Percentiles rank a stretch among this genome's conserved stretches.
These are phyloP conservation scores for Oryctolagus cuniculus DNA, from an alignment of 2,113 vertebrate genomes.

Conservation along the genomic window DNA sequence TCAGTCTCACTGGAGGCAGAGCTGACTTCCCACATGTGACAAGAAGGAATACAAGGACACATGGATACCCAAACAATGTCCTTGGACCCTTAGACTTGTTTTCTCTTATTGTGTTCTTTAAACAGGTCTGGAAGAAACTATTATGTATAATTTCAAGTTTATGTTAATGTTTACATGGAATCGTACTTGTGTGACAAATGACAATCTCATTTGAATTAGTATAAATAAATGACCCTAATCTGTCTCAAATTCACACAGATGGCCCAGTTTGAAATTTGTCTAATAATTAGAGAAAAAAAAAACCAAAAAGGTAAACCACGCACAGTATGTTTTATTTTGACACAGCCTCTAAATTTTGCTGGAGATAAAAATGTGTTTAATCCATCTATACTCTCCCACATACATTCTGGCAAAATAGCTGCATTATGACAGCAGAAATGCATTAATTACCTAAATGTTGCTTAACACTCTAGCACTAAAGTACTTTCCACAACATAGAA, in stretches of 20 bases:
- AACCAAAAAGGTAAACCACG: constrained; percentile 34
- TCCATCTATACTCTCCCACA: constrained; percentile 55
- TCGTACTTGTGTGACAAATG: constrained; percentile 63
- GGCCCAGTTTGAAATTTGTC: constrained; percentile 50
- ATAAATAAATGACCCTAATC: constrained; percentile 72
- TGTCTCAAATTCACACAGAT: constrained; percentile 56
- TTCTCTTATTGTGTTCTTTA: neutral
- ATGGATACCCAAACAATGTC: neutral
- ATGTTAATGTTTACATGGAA: constrained; percentile 17
- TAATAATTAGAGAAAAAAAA: constrained; percentile 72
- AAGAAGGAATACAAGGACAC: neutral
- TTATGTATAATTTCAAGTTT: constrained; percentile 51
- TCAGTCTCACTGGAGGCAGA: neutral
- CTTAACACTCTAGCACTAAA: constrained; percentile 8
- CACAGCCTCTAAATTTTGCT: constrained; percentile 45
- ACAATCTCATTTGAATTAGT: constrained; percentile 67
- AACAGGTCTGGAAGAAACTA: neutral
- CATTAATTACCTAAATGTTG: constrained; percentile 69
- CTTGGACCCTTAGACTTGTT: neutral
- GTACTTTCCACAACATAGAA: neutral
- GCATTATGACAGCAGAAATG: constrained; percentile 50
- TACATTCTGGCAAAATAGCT: constrained; percentile 46
- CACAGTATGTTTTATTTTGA: constrained; percentile 73
- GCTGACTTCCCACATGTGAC: neutral
- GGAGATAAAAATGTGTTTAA: constrained; percentile 47